Base-by-base conservation (phyloP, 2,888 invertebrate genomes). In the Busseola fusca region DNA sequence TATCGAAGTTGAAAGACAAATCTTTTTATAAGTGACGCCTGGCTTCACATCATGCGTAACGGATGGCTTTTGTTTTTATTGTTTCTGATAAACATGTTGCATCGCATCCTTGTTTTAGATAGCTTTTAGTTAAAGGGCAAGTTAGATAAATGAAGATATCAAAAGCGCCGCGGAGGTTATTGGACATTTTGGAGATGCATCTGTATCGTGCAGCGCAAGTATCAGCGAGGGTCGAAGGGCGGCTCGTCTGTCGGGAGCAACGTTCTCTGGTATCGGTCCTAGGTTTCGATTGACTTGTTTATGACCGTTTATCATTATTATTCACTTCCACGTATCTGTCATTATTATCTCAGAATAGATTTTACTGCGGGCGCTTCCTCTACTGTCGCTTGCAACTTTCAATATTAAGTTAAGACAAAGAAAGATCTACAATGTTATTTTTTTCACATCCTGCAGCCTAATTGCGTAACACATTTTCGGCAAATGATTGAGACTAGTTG, bases 271-370 rank as follows among this genome's bases (percentile, higher is more conserved):
- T 93, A 93, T 92, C 91, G 84, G 86, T 86, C 87, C 87, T 89
- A 88, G 89, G 92, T 91, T 92, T 89, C 89, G 88, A 89, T 89
- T 89, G 91, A 91, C 90, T 92, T 93, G 91, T 94, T 94, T 94
- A 94, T 90, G 92, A 82, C 87, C 90, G 81, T 91, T 90, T 91
- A 93, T 94, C 92, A 92, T 87, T 88, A 87, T 84, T 87, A 84
- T 86, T 89, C 86, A 87, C 87, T 90, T 89, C 88, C 88, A 88
- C 84, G 86, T 89, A 78, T 64, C 67, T 69, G 84, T 87, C 74
- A 88, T 89, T 89, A 88, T 91, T 91, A 91, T 88, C 89, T 91
- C 90, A 92, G 91, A 92, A 93, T 94, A 94, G 92, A 91, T 86
- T 91, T 91, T 88, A 91, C 87, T 88, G 87, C 87, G 80, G 82